Conservation (phyloP, 23 tunicate species). For the Phallusia fumigata region DNA sequence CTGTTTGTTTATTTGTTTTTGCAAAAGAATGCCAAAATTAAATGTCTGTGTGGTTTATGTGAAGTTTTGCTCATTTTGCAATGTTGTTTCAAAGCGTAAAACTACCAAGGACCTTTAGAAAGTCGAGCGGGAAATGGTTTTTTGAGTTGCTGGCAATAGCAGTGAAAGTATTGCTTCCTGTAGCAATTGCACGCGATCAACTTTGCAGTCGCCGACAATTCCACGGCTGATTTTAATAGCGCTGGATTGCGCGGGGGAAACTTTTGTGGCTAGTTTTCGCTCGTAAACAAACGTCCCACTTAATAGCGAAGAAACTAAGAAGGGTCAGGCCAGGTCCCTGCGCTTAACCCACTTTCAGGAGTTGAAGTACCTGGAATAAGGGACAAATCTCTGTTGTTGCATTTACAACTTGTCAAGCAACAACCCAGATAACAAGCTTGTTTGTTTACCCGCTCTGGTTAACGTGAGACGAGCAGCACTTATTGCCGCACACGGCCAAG, state of each 20-base stretch:
- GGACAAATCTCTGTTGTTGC: background rate
- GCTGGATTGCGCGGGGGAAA: no score
- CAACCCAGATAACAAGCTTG: background rate
- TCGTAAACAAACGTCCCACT: no score
- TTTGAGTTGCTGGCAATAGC: background rate
- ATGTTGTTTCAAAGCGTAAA: no score
- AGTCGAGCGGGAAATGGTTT: background rate
- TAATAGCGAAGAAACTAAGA: background rate
- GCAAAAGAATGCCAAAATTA: no score
- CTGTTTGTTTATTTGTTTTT: no score
- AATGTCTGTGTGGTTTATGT: no score
- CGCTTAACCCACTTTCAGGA: background rate
- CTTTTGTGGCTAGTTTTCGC: no score
- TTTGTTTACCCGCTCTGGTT: background rate
- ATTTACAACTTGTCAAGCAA: background rate
- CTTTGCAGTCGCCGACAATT: background rate
- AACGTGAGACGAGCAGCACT: slow-evolving; percentile 3
- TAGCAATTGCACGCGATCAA: background rate
- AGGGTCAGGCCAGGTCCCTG: background rate
- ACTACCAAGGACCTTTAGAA: background rate
- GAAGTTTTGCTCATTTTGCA: no score
- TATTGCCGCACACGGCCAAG: slow-evolving; percentile 26
- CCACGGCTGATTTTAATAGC: no score
- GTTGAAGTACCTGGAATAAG: background rate
- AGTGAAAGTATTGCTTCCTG: background rate